phyloP scores from a whole-genome alignment of 2,888 invertebrate species.

The Himalopsyche japonica region DNA sequence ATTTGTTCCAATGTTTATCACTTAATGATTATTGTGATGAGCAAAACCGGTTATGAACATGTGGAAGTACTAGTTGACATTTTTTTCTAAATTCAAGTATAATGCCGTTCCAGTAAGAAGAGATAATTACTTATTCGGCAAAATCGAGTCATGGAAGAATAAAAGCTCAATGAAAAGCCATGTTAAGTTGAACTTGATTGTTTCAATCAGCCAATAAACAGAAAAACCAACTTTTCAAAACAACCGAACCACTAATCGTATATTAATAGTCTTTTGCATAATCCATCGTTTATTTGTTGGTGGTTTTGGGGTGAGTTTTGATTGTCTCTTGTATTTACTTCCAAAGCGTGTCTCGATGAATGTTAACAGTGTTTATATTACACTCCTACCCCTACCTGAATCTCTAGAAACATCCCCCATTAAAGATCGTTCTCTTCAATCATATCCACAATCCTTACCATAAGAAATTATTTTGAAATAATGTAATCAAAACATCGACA shows the following conservation, averaged over 20 bases:
- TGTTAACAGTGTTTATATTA: background rate
- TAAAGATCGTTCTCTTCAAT: background rate
- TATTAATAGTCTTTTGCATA: background rate
- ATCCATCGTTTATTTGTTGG: background rate
- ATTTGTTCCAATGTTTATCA: too few relatives aligned
- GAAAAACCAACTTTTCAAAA: background rate
- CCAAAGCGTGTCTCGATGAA: background rate
- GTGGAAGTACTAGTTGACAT: too few relatives aligned
- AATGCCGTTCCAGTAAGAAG: too few relatives aligned
- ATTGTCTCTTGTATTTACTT: background rate
- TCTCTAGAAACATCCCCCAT: background rate
- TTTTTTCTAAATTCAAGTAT: too few relatives aligned
- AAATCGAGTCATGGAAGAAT: too few relatives aligned
- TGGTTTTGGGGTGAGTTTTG: background rate
- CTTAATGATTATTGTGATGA: too few relatives aligned
- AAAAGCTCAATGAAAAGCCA: too few relatives aligned
- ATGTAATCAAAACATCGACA: background rate
- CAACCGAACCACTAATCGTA: background rate
- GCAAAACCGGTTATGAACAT: too few relatives aligned
- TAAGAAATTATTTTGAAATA: background rate
- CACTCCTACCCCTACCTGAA: background rate
- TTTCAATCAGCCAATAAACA: too few relatives aligned
- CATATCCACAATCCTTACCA: background rate
- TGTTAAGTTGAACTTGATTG: too few relatives aligned
- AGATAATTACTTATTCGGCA: too few relatives aligned